Base-by-base conservation (phyloP, 2,888 invertebrate species). In the Eucera pruinosa region DNA sequence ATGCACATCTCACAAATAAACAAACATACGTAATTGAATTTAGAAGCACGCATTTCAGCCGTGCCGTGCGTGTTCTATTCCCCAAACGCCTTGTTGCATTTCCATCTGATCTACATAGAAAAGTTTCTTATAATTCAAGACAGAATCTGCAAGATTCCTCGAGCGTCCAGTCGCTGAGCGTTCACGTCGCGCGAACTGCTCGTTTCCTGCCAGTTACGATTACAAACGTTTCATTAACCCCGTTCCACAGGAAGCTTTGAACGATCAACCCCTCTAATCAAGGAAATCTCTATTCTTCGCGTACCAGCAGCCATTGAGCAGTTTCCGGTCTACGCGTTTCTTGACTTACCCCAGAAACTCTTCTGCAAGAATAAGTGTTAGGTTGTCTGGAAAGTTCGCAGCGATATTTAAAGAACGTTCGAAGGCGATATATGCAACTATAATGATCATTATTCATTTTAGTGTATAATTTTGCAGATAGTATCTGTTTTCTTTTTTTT, bases 281-380 rank as follows among this genome's bases (percentile, higher is more conserved):
- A 50, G 67, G 67, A 60, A 68, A 68, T 76, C 62, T 82, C 65
- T 79, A 76, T 82, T 75, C 76, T 65, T 78, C 70, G 43, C 48
- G 66, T 45, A 65, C 47, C 52, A 57, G 41, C 65, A 25, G 5
- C 54, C 64, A 61, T 75, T 39, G 36, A 47, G 33, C 23, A 23
- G 47, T 71, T 78, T 62, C 65, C 58, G 64, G 66, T 58, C 47
- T 18, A 30, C 43, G 68, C 27, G 55, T 43, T 39, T 27, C 47
- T 47, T 48, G 50, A 30, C 47, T 69, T 36, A 20, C 55, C 69
- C 30, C 68, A 67, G 64, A 39, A 47, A 52, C 25, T 77, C 68
- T 48, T 33, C 47, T n/a, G n/a, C n/a, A n/a, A n/a, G n/a, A n/a
- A n/a, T n/a, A n/a, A n/a, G n/a, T n/a, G n/a, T n/a, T n/a, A n/a